Evolutionary conservation across 1,140 invertebrate species (phyloP), one percentile per base, ranked within the genome.

Genomic region (Andricus grossulariae): DNA sequence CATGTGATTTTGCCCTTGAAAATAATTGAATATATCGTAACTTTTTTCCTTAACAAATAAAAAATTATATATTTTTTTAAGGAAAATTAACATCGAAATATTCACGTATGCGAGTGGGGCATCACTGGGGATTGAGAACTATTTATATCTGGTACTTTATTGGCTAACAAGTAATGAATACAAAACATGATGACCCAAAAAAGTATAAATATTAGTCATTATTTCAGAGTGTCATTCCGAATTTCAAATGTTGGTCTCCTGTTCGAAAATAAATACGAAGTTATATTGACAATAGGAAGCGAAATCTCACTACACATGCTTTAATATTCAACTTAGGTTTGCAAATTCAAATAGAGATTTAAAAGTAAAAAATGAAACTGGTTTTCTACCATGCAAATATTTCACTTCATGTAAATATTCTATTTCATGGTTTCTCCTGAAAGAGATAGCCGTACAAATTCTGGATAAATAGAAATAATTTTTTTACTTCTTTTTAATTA

Each of bases 161-260:
- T 54, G 52, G 16, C 52, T n/a, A 54, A n/a, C 18, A 19, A 16
- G 10, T 18, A 18, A 54, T 54, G 12, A 39, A 66, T 66, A 66
- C 12, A 66, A n/a, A 66, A 66, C 19, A 60, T 16, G 32, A 66
- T 66, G 8, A 15, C 60, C 60, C 32, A 66, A 66, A 25, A 66
- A 66, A 5, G 39, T 39, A n/a, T n/a, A 60, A 32, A 60, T 60
- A 60, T 60, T 66, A 45, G 6, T 39, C 25, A 66, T 25, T 66
- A 66, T 66, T 66, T 66, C 13, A 32, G 60, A 66, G 39, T 39
- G 60, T n/a, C 15, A 66, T 39, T 66, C 32, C 21, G 21, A 60
- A 15, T 60, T 32, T 39, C 15, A n/a, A 66, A 66, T 39, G 25
- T 66, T 66, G 60, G 39, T 32, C 25, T 66, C n/a, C 13, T 60